These are phyloP conservation scores for Drosophila pachea DNA, from an alignment of 1,140 invertebrate genomes.

Conservation along the genomic window DNA sequence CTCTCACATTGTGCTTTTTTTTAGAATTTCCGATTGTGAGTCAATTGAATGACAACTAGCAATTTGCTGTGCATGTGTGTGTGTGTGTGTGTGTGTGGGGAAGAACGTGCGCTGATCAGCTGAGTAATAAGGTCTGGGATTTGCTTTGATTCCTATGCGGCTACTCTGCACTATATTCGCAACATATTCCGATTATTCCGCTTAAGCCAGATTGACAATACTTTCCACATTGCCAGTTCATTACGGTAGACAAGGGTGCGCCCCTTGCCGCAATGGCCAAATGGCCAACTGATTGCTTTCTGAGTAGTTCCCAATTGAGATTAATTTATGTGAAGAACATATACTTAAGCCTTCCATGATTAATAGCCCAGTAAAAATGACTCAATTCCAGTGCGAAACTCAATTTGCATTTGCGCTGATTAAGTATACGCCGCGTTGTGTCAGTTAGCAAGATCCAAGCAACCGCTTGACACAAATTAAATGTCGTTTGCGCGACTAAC, in stretches of 20 bases:
- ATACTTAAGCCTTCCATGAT: conserved; percentile 13
- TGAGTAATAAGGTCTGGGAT: too few species aligned
- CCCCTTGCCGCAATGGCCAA: conserved; percentile 20
- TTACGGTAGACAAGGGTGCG: too few species aligned
- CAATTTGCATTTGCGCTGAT: conserved; percentile 19
- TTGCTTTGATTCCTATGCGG: conserved; percentile 15
- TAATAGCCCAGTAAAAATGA: conserved; percentile 48
- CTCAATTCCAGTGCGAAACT: conserved; percentile 31
- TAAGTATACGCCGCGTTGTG: conserved; percentile 36
- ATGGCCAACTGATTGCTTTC: conserved; percentile 18
- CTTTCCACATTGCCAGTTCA: too few species aligned
- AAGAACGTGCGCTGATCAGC: too few species aligned
- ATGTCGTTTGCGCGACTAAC: conserved; percentile 59
- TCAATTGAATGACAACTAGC: conserved; percentile 66
- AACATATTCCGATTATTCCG: too few species aligned
- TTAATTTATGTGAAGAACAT: conserved; percentile 1
- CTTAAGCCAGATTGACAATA: too few species aligned
- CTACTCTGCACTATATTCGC: too few species aligned
- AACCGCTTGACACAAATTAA: conserved; percentile 67
- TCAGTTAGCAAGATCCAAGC: conserved; percentile 15
- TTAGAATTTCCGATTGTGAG: conserved; percentile 66
- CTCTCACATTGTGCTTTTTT: conserved; percentile 14
- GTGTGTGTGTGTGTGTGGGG: background rate
- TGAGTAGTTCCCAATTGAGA: conserved; percentile 15
- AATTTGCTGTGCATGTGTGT: background rate